Percentiles rank a stretch among this genome's conserved stretches.
phyloP scores from a whole-genome alignment of 2,797 vertebrate genomes.

The Chrysocyon brachyurus region DNA sequence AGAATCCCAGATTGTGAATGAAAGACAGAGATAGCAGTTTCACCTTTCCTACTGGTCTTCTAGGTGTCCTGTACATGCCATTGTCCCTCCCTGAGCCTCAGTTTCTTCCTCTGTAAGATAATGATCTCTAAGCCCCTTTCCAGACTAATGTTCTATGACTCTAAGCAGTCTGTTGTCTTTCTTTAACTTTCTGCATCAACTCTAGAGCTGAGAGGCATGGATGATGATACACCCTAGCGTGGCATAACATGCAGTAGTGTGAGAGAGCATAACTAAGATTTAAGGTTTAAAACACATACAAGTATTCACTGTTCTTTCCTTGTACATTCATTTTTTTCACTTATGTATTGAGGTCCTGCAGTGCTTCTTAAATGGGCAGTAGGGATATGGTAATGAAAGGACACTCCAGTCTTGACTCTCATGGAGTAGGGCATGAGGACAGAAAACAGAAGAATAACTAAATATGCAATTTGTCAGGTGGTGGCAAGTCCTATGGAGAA shows the following conservation, averaged over 20 bases:
- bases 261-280: not conserved
- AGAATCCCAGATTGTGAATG: not conserved
- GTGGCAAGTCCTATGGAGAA: not conserved
- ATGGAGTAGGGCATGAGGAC: not conserved
- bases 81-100: not conserved
- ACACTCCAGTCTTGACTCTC: not conserved
- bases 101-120: constrained; percentile 23
- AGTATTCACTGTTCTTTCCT: not conserved
- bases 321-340: not conserved
- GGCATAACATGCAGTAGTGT: not conserved
- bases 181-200: not conserved
- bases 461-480: not conserved
- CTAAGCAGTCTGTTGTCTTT: not conserved
- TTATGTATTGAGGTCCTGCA: not conserved
- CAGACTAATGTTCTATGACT: not conserved
- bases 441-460: constrained; percentile 12
- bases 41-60: not conserved
- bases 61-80: not conserved
- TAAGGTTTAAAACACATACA: not conserved
- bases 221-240: not conserved
- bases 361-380: not conserved
- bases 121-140: not conserved
- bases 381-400: not conserved
- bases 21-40: not conserved
- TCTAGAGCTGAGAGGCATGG: not conserved